phyloP scores from a whole-genome alignment of 1,140 invertebrate genomes.

The Nixonia krombeini region DNA sequence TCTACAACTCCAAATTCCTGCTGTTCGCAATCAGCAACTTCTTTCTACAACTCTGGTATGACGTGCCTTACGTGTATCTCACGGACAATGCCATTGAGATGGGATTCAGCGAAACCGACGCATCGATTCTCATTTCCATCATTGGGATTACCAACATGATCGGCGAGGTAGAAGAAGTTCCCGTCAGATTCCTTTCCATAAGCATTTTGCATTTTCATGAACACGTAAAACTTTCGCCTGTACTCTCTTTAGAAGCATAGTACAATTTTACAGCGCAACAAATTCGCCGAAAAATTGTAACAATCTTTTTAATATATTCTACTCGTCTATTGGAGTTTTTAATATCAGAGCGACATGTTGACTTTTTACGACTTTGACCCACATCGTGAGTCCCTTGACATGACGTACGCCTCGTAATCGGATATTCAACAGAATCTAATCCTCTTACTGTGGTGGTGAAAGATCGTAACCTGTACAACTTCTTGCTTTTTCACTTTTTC shows the following conservation, averaged over 20 bases:
- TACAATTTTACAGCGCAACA: neutral
- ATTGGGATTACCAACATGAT: slow-evolving; percentile 89
- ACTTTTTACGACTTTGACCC: slow-evolving; percentile 7
- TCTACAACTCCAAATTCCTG: slow-evolving; percentile 81
- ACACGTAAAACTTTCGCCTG: neutral
- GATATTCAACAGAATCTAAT: neutral
- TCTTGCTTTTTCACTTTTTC: neutral
- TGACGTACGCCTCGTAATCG: neutral
- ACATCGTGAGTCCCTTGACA: neutral
- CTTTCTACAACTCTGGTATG: slow-evolving; percentile 89
- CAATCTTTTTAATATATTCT: neutral
- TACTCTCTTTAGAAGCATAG: neutral
- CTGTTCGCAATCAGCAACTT: slow-evolving; percentile 89
- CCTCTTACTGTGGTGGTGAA: too few species aligned
- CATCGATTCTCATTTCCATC: slow-evolving; percentile 86
- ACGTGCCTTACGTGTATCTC: slow-evolving; percentile 90
- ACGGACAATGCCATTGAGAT: slow-evolving; percentile 81
- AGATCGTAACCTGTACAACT: neutral
- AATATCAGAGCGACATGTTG: neutral
- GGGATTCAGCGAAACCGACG: slow-evolving; percentile 80
- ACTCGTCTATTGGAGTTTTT: neutral
- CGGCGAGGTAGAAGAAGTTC: slow-evolving; percentile 78
- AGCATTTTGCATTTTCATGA: neutral
- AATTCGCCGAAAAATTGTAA: slow-evolving; percentile 5
- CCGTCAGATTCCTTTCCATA: too few species aligned